Conservation (phyloP, 2,888 invertebrate genomes). For the Syrphus vitripennis region DNA sequence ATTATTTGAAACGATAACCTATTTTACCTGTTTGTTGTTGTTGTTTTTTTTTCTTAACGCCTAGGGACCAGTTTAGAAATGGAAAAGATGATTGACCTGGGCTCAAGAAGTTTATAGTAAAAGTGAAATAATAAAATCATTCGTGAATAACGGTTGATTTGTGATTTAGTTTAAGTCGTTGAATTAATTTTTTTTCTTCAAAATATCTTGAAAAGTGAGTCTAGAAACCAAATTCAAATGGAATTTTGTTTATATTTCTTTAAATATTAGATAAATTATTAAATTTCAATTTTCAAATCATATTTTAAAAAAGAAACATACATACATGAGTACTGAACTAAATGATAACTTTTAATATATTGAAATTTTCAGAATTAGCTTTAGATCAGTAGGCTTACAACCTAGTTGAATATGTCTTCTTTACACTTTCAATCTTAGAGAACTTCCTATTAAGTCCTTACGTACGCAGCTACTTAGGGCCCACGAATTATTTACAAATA, state of each 20-base stretch:
- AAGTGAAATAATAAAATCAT: not conserved
- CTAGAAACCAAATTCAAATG: not conserved
- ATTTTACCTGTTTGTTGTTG: not conserved
- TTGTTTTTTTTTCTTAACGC: not conserved
- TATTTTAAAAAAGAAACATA: too few species aligned
- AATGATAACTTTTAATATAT: too few species aligned
- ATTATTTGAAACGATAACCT: not conserved
- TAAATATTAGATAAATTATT: too few species aligned
- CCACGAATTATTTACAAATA: too few species aligned
- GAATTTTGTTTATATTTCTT: not conserved
- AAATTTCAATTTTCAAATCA: too few species aligned
- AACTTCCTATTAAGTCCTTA: too few species aligned
- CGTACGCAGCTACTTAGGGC: too few species aligned
- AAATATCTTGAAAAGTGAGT: not conserved
- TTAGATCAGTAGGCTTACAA: too few species aligned
- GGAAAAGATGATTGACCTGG: conserved; percentile 26
- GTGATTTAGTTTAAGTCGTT: not conserved
- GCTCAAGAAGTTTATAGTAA: not conserved
- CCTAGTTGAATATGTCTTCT: too few species aligned
- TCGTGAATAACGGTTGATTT: not conserved
- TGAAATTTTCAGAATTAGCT: too few species aligned
- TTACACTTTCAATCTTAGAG: too few species aligned
- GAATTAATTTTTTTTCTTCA: not conserved
- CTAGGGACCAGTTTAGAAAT: conserved; percentile 19
- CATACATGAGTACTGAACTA: too few species aligned